Evolutionary conservation across 2,113 vertebrate species (phyloP), one percentile per base, ranked within the genome.

Genomic region (Hippocampus barbouri): DNA sequence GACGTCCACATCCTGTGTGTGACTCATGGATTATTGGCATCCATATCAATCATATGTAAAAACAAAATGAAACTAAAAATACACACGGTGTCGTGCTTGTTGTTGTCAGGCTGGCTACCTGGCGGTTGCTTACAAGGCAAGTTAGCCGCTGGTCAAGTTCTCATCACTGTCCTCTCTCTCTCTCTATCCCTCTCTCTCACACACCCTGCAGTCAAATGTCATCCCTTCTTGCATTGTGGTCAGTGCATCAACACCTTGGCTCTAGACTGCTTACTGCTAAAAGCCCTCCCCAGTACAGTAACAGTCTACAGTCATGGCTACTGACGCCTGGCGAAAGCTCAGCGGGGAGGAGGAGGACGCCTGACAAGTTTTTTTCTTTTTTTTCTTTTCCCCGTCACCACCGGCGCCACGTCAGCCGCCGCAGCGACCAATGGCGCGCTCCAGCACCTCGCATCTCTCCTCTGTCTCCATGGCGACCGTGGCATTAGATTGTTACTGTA

Each of bases 401-500:
- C 83, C 73, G 75, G 74, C 82, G 69, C 71, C 77, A 82, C 66
- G 30, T 69, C 68, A 69, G 91, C 89, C 90, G 86, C 80, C 85
- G 90, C 91, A 92, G 92, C 92, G 90, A 89, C 87, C 83, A 91
- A 89, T 89, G 83, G 57, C 72, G 5, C 2, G 63, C 40, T 45
- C 11, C 15, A 7, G 14, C 41, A 16, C 6, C n/a, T 72, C 86
- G n/a, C 45, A 23, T 83, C 73, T 79, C 76, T 75, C 76, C 66
- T 34, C 86, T 93, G 92, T 93, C 88, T 93, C 93, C 90, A 93
- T 92, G 93, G 95, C 91, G 90, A 98, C 96, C 96, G 96, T 98
- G 96, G 96, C 96, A 96, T 98, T 98, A 95, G 96, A 98, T 97
- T 97, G 96, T 98, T 97, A 98, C 95, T 97, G 95, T 97, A 94